Evolutionary conservation across 2,113 vertebrate species (phyloP).

Genomic region (Platichthys flesus): DNA sequence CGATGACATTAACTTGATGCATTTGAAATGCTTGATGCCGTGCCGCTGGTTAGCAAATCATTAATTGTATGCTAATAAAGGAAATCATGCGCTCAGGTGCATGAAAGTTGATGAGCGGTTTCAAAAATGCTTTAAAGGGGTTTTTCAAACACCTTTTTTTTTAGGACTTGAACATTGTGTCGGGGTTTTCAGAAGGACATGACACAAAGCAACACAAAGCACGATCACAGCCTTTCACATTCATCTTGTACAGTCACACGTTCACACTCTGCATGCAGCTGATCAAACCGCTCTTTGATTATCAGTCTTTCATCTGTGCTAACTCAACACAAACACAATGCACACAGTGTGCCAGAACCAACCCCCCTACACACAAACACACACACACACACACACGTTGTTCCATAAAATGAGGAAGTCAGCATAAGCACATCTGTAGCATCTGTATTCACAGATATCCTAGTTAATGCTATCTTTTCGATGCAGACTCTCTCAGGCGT

Average conservation of each 20-base stretch:
- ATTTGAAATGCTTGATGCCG: slow-evolving; percentile 28
- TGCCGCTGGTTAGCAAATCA: slow-evolving; percentile 31
- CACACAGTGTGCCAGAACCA: slow-evolving; percentile 34
- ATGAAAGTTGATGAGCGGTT: slow-evolving; percentile 19
- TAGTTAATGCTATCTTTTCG: slow-evolving; percentile 23
- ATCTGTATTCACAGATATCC: slow-evolving; percentile 24
- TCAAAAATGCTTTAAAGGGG: slow-evolving; percentile 20
- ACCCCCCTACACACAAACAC: slow-evolving; percentile 16
- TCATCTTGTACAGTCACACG: slow-evolving; percentile 10
- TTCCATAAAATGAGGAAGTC: slow-evolving; percentile 39
- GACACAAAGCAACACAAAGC: background rate
- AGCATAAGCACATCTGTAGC: slow-evolving; percentile 30
- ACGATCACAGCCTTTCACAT: background rate
- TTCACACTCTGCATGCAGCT: slow-evolving; percentile 41
- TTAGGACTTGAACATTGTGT: background rate
- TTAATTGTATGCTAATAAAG: slow-evolving; percentile 56
- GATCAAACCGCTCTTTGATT: slow-evolving; percentile 78
- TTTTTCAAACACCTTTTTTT: slow-evolving; percentile 11
- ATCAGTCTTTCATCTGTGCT: slow-evolving; percentile 69
- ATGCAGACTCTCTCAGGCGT: slow-evolving; percentile 32
- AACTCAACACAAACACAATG: slow-evolving; percentile 58
- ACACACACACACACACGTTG: slow-evolving; percentile 32
- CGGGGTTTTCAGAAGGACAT: slow-evolving; percentile 10
- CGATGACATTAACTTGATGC: slow-evolving; percentile 46
- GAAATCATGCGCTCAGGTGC: slow-evolving; percentile 39